Evolutionary conservation across 2,113 vertebrate species (phyloP), one percentile per base, ranked within the genome.

Genomic region (Circaetus gallicus): DNA sequence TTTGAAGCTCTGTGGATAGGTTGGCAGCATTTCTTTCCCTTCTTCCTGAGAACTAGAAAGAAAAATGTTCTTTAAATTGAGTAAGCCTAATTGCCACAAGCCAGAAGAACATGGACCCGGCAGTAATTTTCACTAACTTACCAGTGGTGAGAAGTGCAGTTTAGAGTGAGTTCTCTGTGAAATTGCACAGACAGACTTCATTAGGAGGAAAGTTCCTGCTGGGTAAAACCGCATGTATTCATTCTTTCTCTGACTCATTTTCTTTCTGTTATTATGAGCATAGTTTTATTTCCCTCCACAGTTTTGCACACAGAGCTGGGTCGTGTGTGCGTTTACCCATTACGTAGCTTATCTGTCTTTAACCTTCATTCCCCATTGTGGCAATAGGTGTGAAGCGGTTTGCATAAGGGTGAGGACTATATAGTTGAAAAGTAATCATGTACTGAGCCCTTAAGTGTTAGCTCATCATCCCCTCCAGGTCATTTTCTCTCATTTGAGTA

Each of bases 51-150:
- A 87, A 72, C 38, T 66, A 82, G 45, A 96, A 76, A 56, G 82
- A 93, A 89, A 77, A 95, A 88, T 45, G 80, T 55, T 70, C 82
- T 90, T 94, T 86, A 76, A 86, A 84, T 79, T 62, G 63, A 55
- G 77, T 72, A 53, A 92, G 66, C 12, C 78, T 89, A 88, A 66
- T 84, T 25, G 56, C 80, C 24, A 25, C 4, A 22, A 82, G 80
- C 53, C 86, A 43, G n/a, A 70, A 53, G 42, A 36, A 69, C 53
- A 40, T 3, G 49, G 86, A 72, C 66, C 72, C 1, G 3, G 50
- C 61, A 67, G 42, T 43, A 34, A 78, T 90, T 73, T 76, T 90
- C 50, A 70, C 82, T 93, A 56, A 34, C 38, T 12, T 29, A 31
- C 66, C 36, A 15, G 2, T 31, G 11, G 42, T 26, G 73, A 69